phyloP scores from a whole-genome alignment of 30 jellyfish, hydroid and myxozoan genomes.

The Aurelia coerulea region DNA sequence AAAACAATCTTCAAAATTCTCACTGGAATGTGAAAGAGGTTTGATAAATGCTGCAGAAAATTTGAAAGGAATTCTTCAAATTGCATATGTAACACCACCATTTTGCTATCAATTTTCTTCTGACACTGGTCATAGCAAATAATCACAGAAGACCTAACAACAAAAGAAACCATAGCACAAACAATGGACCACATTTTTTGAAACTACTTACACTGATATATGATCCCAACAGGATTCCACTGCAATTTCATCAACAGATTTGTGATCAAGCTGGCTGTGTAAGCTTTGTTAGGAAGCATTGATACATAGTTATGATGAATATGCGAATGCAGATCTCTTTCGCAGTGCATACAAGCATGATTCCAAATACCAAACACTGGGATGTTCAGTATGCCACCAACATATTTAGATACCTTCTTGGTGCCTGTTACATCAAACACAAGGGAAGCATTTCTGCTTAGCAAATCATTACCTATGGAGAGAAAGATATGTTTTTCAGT shows the following conservation, averaged over 20 bases:
- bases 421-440: slow-evolving; percentile 13
- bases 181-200: not conserved
- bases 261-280: not conserved
- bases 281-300: slow-evolving; percentile 1
- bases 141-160: no score
- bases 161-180: no score
- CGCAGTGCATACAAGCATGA: not conserved
- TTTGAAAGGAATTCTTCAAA: no score
- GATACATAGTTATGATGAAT: not conserved
- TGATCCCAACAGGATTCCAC: slow-evolving; percentile 26
- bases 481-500: no score
- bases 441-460: not conserved
- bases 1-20: no score
- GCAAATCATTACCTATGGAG: not conserved
- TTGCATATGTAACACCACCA: no score
- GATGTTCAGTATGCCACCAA: slow-evolving; percentile 1
- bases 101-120: no score
- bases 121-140: no score
- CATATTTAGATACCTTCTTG: not conserved
- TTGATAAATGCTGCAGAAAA: no score
- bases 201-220: slow-evolving; percentile 18
- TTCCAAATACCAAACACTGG: slow-evolving; percentile 34
- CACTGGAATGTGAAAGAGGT: no score
- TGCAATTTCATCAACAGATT: slow-evolving; percentile 1
- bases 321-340: not conserved